Base-by-base conservation (phyloP, 2,113 vertebrate genomes). In the Microcebus tavaratra region DNA sequence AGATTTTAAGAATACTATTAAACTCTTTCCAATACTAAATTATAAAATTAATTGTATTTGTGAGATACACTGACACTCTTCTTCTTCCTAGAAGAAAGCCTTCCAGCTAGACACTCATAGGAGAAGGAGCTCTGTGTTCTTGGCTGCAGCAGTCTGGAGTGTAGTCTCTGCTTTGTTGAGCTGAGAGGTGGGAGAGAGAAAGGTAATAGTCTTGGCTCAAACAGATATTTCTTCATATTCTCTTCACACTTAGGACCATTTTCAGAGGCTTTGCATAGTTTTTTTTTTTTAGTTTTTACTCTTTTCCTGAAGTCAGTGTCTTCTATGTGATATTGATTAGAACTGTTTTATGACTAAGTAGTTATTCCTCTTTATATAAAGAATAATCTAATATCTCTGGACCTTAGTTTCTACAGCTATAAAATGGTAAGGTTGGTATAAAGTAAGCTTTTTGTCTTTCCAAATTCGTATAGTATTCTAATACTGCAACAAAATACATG, bases 321-420 rank as follows among this genome's bases (percentile, higher is more conserved):
- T 57, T 95, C 63, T 76, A 45, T 88, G 76, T 91, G 55, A 63
- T 91, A 90, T 63, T 79, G 42, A 88, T 80, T 65, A 53, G 23
- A 91, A 86, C 12, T 85, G 36, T 27, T 88, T 65, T 27, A 42
- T 73, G 27, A 78, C 6, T 91, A 29, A 70, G 1, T 68, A 65
- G 55, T 81, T 61, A 6, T 48, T 63, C 27, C 15, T 96, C 2
- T 84, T 91, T 23, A 78, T 31, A 85, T 72, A 84, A 83, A 31
- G 15, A 73, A 36, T 48, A 3, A 70, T 70, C 65, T 80, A 65
- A 29, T 82, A 67, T 88, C 9, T 55, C 8, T 81, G 50, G n/a
- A 85, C 3, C 18, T 73, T 36, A 68, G 34, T 70, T 79, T 84
- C 18, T 5, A 70, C 20, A 65, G 48, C 31, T 70, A 29, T 63